These are phyloP conservation scores for Fundulus diaphanus DNA, from an alignment of 2,797 vertebrate species.

Conservation along the genomic window DNA sequence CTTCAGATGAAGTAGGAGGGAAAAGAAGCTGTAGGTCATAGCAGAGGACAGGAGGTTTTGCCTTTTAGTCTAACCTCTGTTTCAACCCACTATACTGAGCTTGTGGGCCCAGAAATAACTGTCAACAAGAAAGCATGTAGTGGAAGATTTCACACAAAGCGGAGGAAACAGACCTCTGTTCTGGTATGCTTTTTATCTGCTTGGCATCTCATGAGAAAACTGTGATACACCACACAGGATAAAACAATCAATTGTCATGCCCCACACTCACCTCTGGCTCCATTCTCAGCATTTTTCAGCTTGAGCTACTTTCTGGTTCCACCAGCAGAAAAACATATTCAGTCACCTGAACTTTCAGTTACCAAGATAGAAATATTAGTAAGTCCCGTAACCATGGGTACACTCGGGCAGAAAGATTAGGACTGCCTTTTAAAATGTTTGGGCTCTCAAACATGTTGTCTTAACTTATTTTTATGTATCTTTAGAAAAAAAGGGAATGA, in stretches of 20 bases:
- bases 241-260: slow-evolving; percentile 7
- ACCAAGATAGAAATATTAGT: slow-evolving; percentile 6
- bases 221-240: slow-evolving; percentile 2
- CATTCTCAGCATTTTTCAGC: slow-evolving; percentile 1
- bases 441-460: not conserved
- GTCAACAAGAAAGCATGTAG: not conserved
- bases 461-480: not conserved
- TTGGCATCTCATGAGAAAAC: slow-evolving; percentile 3
- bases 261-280: slow-evolving; percentile 8
- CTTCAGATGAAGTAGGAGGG: not conserved
- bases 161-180: not conserved
- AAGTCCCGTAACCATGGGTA: not conserved
- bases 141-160: not conserved
- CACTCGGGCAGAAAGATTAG: not conserved
- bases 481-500: not conserved
- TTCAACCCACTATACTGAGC: not conserved
- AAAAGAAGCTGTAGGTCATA: not conserved
- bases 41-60: not conserved
- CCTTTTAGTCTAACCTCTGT: not conserved
- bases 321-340: slow-evolving; percentile 12
- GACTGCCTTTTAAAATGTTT: not conserved
- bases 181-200: slow-evolving; percentile 1
- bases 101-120: not conserved
- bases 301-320: not conserved
- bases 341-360: not conserved